phyloP scores from a whole-genome alignment of 2,888 invertebrate genomes.

The Thecophora atra region DNA sequence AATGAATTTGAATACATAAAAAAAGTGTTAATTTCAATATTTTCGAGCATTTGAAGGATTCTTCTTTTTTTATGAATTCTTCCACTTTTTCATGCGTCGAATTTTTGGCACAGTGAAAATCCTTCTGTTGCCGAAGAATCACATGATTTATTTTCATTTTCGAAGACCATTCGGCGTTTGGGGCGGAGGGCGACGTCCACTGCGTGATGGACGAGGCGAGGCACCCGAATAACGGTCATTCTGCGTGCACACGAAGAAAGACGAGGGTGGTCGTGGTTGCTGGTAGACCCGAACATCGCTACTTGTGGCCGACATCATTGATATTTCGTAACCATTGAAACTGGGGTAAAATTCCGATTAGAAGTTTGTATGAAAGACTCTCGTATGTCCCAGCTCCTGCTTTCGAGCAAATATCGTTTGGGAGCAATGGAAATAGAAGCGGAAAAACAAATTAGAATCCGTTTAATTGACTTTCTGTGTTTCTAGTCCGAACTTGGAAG shows the following conservation, averaged over 20 bases:
- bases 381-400: too few relatives aligned
- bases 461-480: too few relatives aligned
- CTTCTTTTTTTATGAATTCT: too few relatives aligned
- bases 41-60: too few relatives aligned
- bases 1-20: too few relatives aligned
- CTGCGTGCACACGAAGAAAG: constrained; percentile 38
- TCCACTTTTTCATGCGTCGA: neutral
- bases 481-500: too few relatives aligned
- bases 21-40: too few relatives aligned
- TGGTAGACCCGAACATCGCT: constrained; percentile 51
- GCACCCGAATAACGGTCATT: constrained; percentile 8
- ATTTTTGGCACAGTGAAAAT: neutral
- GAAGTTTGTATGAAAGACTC: constrained; percentile 6
- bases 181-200: constrained; percentile 6
- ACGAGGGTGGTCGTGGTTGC: constrained; percentile 36
- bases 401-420: neutral
- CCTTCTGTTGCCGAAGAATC: constrained; percentile 47
- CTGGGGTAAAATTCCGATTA: neutral
- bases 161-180: constrained; percentile 9
- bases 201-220: constrained; percentile 14
- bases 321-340: constrained; percentile 4
- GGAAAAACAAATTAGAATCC: too few relatives aligned
- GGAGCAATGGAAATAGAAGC: too few relatives aligned
- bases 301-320: constrained; percentile 48
- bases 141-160: constrained; percentile 41